Conservation (phyloP, 2,113 vertebrate genomes). For the Dasypus novemcinctus region DNA sequence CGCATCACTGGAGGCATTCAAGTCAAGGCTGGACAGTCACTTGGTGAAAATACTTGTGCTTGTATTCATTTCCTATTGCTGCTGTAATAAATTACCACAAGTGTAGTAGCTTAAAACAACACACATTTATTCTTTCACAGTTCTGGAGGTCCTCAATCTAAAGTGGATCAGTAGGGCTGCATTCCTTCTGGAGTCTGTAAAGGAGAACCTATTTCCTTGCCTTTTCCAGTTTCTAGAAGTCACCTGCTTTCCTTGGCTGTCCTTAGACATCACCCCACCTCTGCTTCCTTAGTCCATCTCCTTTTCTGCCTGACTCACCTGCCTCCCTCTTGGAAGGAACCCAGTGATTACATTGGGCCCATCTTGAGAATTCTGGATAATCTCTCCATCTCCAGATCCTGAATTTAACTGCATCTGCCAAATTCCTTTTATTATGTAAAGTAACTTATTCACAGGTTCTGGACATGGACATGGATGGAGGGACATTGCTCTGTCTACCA, state of each 20-base stretch:
- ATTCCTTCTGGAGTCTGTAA: neutral
- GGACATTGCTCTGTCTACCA: neutral
- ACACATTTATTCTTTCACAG: no score
- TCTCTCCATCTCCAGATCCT: neutral
- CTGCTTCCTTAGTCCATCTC: neutral
- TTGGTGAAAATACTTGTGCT: neutral
- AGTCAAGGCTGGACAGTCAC: neutral
- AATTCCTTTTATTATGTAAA: neutral
- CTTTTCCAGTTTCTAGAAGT: neutral
- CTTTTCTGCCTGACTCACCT: neutral
- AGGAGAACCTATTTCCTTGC: no score
- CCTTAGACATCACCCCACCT: neutral
- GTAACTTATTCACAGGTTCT: neutral
- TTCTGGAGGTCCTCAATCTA: neutral
- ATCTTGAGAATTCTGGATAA: neutral
- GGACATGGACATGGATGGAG: neutral
- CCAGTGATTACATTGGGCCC: neutral
- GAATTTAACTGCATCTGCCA: neutral
- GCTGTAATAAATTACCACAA: neutral
- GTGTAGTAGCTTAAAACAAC: no score
- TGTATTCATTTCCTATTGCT: neutral
- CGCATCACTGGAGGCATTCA: neutral
- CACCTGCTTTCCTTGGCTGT: neutral
- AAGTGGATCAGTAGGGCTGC: neutral
- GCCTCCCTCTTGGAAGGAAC: neutral